These are phyloP conservation scores for Ligdia adustata DNA, from an alignment of 2,888 invertebrate genomes.

Conservation along the genomic window DNA sequence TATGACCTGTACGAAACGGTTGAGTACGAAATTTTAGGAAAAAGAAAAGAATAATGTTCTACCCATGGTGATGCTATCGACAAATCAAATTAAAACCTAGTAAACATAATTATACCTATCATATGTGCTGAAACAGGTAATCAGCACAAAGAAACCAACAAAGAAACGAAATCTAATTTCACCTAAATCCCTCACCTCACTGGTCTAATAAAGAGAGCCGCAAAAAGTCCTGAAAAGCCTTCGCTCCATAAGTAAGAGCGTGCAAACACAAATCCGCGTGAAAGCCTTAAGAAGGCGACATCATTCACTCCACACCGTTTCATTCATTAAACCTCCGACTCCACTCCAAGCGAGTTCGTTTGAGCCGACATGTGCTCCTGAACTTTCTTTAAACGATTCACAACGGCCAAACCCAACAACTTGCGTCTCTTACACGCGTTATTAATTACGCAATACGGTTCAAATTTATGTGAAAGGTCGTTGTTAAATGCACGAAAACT, in stretches of 20 bases:
- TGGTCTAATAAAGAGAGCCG: slow-evolving; percentile 1
- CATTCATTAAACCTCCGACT: slow-evolving; percentile 58
- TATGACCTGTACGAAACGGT: too few relatives aligned
- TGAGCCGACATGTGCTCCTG: slow-evolving; percentile 57
- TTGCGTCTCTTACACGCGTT: slow-evolving; percentile 2
- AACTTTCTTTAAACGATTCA: slow-evolving; percentile 66
- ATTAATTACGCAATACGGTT: slow-evolving; percentile 37
- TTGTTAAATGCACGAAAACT: slow-evolving; percentile 44
- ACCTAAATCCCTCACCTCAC: neutral
- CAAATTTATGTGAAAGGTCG: slow-evolving; percentile 46
- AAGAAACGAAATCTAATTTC: neutral
- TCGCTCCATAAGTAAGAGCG: slow-evolving; percentile 20
- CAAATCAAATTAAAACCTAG: too few relatives aligned
- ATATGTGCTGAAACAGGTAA: too few relatives aligned
- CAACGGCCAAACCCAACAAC: slow-evolving; percentile 24
- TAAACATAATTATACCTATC: too few relatives aligned
- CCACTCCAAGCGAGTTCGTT: slow-evolving; percentile 52
- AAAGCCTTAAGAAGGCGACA: slow-evolving; percentile 32
- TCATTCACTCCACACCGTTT: slow-evolving; percentile 47
- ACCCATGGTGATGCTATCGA: too few relatives aligned
- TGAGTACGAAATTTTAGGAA: too few relatives aligned
- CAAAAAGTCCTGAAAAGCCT: slow-evolving; percentile 17
- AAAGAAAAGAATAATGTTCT: too few relatives aligned
- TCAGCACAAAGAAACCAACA: neutral
- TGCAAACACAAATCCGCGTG: slow-evolving; percentile 35